A percentile compares a stretch with the other conserved stretches of the same genome.
These are phyloP conservation scores for Corythoichthys intestinalis DNA, from an alignment of 2,113 vertebrate genomes.

Conservation along the genomic window DNA sequence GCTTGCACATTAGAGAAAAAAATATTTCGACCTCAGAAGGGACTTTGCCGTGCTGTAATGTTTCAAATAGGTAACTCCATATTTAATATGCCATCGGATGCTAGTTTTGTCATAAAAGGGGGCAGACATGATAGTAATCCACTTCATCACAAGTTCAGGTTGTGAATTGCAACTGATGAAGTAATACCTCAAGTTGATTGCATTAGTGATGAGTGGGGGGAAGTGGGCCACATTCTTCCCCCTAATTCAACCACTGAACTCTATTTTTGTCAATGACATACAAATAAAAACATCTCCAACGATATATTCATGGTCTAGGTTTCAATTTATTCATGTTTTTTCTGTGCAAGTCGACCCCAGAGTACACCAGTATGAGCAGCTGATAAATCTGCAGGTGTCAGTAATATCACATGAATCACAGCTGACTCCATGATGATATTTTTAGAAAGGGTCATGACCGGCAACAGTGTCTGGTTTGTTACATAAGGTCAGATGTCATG, in stretches of 20 bases:
- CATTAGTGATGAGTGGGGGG: neutral
- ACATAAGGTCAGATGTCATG: conserved; percentile 46
- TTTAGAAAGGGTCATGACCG: conserved; percentile 25
- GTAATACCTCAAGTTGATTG: neutral
- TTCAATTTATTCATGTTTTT: neutral
- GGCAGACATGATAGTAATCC: neutral
- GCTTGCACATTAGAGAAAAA: neutral
- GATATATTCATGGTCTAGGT: neutral
- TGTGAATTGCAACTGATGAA: neutral
- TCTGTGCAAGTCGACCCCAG: neutral
- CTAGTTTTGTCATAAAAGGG: neutral
- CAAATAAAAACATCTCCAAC: conserved; percentile 1
- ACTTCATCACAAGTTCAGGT: neutral
- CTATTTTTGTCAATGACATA: conserved; percentile 19
- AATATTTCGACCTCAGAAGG: neutral
- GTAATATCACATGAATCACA: conserved; percentile 2
- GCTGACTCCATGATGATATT: conserved; percentile 37
- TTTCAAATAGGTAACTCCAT: neutral
- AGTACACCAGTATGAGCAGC: neutral
- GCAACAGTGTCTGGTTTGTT: conserved; percentile 16
- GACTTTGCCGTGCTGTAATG: neutral
- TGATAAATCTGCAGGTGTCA: conserved; percentile 6
- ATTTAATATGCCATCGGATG: neutral
- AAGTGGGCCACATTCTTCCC: conserved; percentile 31
- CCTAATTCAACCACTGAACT: conserved; percentile 22